Evolutionary conservation across 2,113 vertebrate species (phyloP).

Genomic region (Rhinichthys klamathensis): DNA sequence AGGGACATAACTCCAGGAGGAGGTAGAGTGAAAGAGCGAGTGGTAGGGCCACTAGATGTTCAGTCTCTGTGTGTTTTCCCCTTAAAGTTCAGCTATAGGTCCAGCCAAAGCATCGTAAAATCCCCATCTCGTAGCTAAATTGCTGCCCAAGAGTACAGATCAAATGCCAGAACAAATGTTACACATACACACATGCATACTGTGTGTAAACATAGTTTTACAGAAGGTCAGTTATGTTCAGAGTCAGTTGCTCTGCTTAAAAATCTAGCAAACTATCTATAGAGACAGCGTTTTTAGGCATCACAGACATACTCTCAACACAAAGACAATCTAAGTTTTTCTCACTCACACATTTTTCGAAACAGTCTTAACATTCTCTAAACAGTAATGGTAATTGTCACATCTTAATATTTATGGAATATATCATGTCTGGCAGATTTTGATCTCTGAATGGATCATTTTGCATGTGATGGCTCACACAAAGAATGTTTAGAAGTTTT

Average conservation of each 20-base stretch:
- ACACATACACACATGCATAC: not conserved
- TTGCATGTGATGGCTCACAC: no score
- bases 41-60: not conserved
- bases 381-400: no score
- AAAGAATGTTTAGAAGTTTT: no score
- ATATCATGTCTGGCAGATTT: no score
- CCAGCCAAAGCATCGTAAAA: not conserved
- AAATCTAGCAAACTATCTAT: not conserved
- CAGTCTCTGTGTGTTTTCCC: conserved; percentile 17
- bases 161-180: conserved; percentile 21
- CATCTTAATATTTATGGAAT: no score
- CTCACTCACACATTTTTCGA: no score
- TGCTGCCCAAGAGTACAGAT: not conserved
- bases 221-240: not conserved
- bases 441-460: no score
- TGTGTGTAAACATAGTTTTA: conserved; percentile 14
- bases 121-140: not conserved
- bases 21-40: conserved; percentile 6
- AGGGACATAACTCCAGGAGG: not conserved
- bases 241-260: not conserved
- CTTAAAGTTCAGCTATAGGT: not conserved
- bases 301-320: not conserved
- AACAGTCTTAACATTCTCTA: no score
- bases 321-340: not conserved
- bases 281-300: not conserved